Evolutionary conservation across 2,113 vertebrate genomes (phyloP).

Genomic region (Arizona elegans): DNA sequence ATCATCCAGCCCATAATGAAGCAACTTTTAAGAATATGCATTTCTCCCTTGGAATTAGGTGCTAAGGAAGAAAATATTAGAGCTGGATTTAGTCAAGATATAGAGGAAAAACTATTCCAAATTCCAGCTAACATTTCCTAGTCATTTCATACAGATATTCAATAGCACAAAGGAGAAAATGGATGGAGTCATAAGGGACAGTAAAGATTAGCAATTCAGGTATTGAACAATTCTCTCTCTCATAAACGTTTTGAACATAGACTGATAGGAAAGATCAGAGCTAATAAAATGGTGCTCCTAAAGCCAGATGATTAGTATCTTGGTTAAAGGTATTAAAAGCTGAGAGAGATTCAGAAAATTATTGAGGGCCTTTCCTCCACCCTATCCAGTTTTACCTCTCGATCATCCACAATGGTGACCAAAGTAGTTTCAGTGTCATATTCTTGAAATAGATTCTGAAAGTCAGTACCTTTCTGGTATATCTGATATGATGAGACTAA

Average conservation of each 20-base stretch:
- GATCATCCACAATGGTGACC: neutral
- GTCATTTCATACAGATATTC: neutral
- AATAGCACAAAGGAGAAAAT: neutral
- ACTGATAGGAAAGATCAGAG: neutral
- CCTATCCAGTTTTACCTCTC: neutral
- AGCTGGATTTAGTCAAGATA: neutral
- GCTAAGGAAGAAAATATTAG: neutral
- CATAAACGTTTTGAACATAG: neutral
- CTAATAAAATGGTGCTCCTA: neutral
- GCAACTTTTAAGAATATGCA: neutral
- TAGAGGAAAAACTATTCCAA: neutral
- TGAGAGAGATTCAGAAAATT: neutral
- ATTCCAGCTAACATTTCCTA: neutral
- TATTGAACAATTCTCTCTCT: neutral
- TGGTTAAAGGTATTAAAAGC: neutral
- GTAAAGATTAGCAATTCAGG: neutral
- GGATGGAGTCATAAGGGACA: neutral
- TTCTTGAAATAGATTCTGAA: neutral
- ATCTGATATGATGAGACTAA: neutral
- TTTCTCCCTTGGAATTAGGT: neutral
- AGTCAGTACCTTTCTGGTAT: neutral
- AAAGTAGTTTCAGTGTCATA: neutral
- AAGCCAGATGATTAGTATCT: neutral
- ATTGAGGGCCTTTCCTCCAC: neutral
- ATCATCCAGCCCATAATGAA: neutral